Conservation (phyloP, 2,888 invertebrate species). For the Pycnomerus fuliginosus region DNA sequence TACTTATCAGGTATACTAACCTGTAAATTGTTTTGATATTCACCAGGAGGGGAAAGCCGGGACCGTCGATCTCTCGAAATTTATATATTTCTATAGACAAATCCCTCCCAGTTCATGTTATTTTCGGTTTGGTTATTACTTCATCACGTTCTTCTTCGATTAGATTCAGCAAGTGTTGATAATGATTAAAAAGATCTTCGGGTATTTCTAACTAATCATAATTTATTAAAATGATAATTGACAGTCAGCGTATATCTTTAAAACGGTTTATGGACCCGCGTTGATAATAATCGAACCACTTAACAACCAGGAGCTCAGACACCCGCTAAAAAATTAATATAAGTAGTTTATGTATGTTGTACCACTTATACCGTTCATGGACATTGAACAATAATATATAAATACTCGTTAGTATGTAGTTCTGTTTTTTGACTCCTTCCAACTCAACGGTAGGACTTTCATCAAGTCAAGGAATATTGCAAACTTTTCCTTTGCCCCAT, state of each 20-base stretch:
- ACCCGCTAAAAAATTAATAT: conserved; percentile 10
- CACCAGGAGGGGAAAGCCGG: no score
- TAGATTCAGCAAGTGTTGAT: conserved; percentile 10
- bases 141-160: conserved; percentile 9
- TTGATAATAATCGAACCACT: conserved; percentile 21
- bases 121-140: conserved; percentile 7
- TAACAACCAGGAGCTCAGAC: conserved; percentile 5
- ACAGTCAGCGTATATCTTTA: conserved; percentile 20
- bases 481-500: conserved; percentile 6
- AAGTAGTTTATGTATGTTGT: no score
- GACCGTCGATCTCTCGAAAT: no score
- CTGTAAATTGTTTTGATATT: no score
- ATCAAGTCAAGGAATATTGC: conserved; percentile 17
- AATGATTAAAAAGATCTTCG: conserved; percentile 17
- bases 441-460: conserved; percentile 13
- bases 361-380: no score
- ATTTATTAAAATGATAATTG: conserved; percentile 22
- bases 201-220: conserved; percentile 15
- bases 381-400: no score
- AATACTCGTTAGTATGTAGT: conserved; percentile 20
- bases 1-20: no score
- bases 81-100: no score
- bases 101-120: no score
- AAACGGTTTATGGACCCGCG: conserved; percentile 18
- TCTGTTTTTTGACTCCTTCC: conserved; percentile 2